These are phyloP conservation scores for Amphibalanus amphitrite DNA, from an alignment of 1,140 invertebrate genomes.

Conservation along the genomic window DNA sequence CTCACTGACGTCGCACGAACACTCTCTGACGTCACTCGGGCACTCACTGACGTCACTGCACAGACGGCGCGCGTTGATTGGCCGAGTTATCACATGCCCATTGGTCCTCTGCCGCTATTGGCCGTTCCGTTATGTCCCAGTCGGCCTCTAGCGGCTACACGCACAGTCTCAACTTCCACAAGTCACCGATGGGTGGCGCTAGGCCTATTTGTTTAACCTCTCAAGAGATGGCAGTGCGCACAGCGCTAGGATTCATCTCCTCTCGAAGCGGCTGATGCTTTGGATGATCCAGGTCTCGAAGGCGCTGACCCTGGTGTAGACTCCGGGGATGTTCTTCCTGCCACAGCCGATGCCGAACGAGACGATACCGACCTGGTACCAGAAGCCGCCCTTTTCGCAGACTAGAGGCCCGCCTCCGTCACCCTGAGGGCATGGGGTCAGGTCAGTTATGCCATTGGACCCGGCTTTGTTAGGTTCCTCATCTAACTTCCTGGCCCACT, in stretches of 20 bases:
- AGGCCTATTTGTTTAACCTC: not conserved
- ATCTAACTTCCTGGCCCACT: too few species aligned
- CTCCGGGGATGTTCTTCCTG: conserved; percentile 35
- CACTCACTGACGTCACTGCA: too few species aligned
- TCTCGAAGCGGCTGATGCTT: conserved; percentile 12
- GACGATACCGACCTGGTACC: conserved; percentile 40
- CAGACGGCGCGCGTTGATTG: not conserved
- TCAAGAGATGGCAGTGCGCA: not conserved
- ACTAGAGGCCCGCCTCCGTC: conserved; percentile 50
- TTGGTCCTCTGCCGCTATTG: not conserved
- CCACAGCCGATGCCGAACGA: conserved; percentile 45
- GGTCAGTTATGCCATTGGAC: too few species aligned
- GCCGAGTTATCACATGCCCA: not conserved
- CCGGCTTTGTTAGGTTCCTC: too few species aligned
- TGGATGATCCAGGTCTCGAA: conserved; percentile 28
- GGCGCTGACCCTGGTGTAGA: conserved; percentile 38
- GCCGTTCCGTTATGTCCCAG: not conserved
- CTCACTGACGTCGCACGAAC: too few species aligned
- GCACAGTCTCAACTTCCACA: not conserved
- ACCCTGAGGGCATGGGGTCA: conserved; percentile 30
- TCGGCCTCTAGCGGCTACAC: not conserved
- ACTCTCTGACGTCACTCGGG: too few species aligned
- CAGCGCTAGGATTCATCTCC: not conserved
- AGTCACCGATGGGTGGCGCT: not conserved
- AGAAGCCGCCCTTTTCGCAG: conserved; percentile 34